phyloP scores from a whole-genome alignment of 2,113 vertebrate species.

The Conger conger region DNA sequence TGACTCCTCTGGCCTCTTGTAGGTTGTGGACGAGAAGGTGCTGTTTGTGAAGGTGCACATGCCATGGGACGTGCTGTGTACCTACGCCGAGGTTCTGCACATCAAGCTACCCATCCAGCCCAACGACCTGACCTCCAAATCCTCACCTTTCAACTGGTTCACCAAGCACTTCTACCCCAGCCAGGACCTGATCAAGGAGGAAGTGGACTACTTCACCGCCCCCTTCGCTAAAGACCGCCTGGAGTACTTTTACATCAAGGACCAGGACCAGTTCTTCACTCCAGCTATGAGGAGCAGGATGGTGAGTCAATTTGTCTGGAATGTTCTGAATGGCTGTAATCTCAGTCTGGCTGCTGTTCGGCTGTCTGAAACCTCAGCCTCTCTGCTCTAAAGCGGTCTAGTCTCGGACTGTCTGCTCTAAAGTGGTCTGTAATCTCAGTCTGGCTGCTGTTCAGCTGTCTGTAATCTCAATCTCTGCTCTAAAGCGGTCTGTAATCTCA shows the following conservation, averaged over 20 bases:
- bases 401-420: too few relatives aligned
- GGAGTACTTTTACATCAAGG: conserved; percentile 75
- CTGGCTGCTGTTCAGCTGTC: too few relatives aligned
- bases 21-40: conserved; percentile 80
- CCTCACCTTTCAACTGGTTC: conserved; percentile 76
- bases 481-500: too few relatives aligned
- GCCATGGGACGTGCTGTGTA: conserved; percentile 87
- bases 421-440: too few relatives aligned
- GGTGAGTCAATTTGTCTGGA: conserved; percentile 64
- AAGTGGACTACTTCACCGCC: conserved; percentile 86
- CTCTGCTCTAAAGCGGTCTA: too few relatives aligned
- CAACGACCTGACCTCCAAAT: conserved; percentile 71
- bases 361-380: too few relatives aligned
- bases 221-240: conserved; percentile 80
- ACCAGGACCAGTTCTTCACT: conserved; percentile 84
- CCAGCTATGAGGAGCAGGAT: conserved; percentile 88
- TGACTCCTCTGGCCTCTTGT: background rate
- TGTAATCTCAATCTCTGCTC: too few relatives aligned
- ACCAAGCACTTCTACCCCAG: conserved; percentile 78
- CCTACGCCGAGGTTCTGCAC: conserved; percentile 85
- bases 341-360: too few relatives aligned
- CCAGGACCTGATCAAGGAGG: conserved; percentile 77
- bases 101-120: conserved; percentile 85
- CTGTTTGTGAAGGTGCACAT: conserved; percentile 87
- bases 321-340: background rate